Evolutionary conservation across 2,113 vertebrate genomes (phyloP).

Genomic region (Sylvia atricapilla): DNA sequence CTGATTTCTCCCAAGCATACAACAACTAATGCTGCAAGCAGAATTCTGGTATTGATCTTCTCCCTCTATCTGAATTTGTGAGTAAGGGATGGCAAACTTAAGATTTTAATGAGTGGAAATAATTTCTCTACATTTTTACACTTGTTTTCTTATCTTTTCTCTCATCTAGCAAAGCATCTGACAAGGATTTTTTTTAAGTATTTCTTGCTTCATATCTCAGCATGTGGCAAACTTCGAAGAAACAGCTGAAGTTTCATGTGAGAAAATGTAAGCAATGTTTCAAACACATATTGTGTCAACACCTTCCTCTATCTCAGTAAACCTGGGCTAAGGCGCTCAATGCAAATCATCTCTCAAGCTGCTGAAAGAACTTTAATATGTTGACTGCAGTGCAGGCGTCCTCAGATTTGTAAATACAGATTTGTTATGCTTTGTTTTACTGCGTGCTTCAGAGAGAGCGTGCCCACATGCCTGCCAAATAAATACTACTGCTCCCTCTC

Average conservation of each 20-base stretch:
- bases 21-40: neutral
- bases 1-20: neutral
- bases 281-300: slow-evolving; percentile 13
- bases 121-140: neutral
- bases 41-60: neutral
- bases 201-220: neutral
- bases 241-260: neutral
- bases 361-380: neutral
- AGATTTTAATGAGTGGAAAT: neutral
- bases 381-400: slow-evolving; percentile 8
- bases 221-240: neutral
- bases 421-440: slow-evolving; percentile 40
- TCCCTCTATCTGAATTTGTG: neutral
- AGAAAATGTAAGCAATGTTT: slow-evolving; percentile 1
- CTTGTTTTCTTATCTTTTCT: neutral
- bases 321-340: neutral
- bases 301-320: slow-evolving; percentile 11
- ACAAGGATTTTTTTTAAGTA: neutral
- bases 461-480: neutral
- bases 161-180: neutral
- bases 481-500: neutral
- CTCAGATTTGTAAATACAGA: slow-evolving; percentile 40
- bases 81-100: neutral
- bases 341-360: slow-evolving; percentile 6
- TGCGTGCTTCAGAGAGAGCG: neutral